phyloP scores from a whole-genome alignment of 1,140 invertebrate species.

The Hylyphantes graminicola region DNA sequence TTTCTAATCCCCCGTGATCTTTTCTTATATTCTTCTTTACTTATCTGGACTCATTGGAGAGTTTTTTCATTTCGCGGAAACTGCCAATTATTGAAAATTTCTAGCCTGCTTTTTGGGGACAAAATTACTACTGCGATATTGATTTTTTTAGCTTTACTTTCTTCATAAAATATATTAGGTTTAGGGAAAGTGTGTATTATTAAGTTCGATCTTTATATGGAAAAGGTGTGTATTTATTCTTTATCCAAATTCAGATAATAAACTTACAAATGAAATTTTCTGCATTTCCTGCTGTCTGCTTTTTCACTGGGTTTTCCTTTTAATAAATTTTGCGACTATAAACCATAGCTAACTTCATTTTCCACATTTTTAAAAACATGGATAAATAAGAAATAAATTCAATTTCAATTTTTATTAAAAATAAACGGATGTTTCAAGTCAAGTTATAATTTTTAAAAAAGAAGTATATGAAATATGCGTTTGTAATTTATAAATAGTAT shows the following conservation, averaged over 20 bases:
- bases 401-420: too few species aligned
- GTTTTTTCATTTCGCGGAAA: constrained; percentile 35
- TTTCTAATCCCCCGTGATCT: background rate
- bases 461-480: too few species aligned
- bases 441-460: too few species aligned
- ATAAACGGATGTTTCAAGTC: too few species aligned
- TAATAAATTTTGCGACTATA: too few species aligned
- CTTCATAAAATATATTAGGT: constrained; percentile 27
- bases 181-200: constrained; percentile 17
- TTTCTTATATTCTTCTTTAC: background rate
- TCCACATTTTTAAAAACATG: too few species aligned
- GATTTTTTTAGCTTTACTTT: constrained; percentile 2
- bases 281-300: too few species aligned
- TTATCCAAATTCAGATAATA: background rate
- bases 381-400: too few species aligned
- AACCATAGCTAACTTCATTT: too few species aligned
- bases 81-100: constrained; percentile 42
- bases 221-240: background rate
- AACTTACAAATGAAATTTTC: background rate
- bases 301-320: too few species aligned
- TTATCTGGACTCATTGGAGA: background rate
- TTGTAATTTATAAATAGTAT: too few species aligned
- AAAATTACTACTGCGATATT: constrained; percentile 28
- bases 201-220: background rate
- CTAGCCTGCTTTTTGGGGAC: background rate